Conservation (phyloP, 2,888 invertebrate species). For the Electrophaes corylata region DNA sequence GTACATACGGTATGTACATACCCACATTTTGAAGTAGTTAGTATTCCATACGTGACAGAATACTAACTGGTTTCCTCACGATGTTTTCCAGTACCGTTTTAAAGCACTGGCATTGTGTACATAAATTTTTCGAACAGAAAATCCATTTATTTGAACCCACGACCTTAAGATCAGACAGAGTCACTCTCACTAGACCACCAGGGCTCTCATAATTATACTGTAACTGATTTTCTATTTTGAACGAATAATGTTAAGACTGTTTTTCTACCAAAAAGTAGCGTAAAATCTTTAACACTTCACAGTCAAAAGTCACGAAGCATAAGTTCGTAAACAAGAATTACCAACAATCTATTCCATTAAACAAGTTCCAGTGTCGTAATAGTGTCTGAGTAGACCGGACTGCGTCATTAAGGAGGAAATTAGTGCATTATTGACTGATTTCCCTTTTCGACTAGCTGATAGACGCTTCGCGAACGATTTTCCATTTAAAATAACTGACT, state of each 20-base stretch:
- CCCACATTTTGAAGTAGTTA: no score
- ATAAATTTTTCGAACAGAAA: no score
- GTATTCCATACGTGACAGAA: no score
- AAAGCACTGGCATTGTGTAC: no score
- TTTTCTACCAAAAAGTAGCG: background rate
- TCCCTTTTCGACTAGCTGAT: constrained; percentile 80
- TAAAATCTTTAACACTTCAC: background rate
- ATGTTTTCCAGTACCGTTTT: no score
- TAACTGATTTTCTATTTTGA: background rate
- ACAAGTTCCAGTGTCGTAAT: constrained; percentile 44
- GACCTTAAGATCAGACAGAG: no score
- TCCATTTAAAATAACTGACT: constrained; percentile 47
- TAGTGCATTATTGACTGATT: constrained; percentile 84
- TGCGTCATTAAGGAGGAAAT: constrained; percentile 78
- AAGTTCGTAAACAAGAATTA: constrained; percentile 13
- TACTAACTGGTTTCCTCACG: no score
- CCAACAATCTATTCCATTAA: constrained; percentile 42
- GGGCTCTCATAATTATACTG: no score
- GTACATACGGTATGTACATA: no score
- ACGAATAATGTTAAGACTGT: background rate
- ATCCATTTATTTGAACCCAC: no score
- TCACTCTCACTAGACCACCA: no score
- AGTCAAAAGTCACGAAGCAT: background rate
- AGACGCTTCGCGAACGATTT: constrained; percentile 52
- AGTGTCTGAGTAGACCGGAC: constrained; percentile 46